These are phyloP conservation scores for Aricia artaxerxes DNA, from an alignment of 2,888 invertebrate species.

Conservation along the genomic window DNA sequence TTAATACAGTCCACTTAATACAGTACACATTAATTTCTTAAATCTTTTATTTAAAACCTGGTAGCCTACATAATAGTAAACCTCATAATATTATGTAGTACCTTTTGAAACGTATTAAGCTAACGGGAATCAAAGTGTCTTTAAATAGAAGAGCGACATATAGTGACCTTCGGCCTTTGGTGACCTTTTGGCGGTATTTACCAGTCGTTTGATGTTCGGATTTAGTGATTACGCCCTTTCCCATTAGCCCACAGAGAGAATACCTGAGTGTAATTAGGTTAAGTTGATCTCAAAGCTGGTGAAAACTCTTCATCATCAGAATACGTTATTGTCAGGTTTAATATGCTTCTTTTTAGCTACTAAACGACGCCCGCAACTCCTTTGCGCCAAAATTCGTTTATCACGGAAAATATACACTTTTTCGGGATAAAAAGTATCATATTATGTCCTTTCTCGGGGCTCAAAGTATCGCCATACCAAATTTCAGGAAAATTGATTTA, in stretches of 20 bases:
- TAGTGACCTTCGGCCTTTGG: background rate
- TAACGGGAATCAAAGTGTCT: background rate
- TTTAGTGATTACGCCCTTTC: slow-evolving; percentile 7
- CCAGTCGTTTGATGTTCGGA: slow-evolving; percentile 6
- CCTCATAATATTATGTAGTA: background rate
- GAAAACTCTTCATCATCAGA: background rate
- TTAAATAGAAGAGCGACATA: background rate
- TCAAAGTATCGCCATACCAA: no score
- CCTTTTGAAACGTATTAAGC: background rate
- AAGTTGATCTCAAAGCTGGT: background rate
- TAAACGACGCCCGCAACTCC: no score
- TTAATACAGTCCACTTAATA: no score
- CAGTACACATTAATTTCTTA: no score
- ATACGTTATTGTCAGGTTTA: no score
- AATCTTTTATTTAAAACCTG: no score
- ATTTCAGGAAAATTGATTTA: no score
- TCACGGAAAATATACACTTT: no score
- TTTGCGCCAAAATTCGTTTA: no score
- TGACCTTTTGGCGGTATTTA: slow-evolving; percentile 7
- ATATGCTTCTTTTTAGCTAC: no score
- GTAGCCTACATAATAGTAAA: background rate
- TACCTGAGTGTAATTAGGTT: background rate
- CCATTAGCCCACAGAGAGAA: slow-evolving; percentile 1
- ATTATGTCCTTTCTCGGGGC: no score
- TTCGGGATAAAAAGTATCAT: no score